Percentiles rank a stretch among this genome's conserved stretches.
phyloP scores from a whole-genome alignment of 2,797 vertebrate genomes.

The Fistularia tabacaria region DNA sequence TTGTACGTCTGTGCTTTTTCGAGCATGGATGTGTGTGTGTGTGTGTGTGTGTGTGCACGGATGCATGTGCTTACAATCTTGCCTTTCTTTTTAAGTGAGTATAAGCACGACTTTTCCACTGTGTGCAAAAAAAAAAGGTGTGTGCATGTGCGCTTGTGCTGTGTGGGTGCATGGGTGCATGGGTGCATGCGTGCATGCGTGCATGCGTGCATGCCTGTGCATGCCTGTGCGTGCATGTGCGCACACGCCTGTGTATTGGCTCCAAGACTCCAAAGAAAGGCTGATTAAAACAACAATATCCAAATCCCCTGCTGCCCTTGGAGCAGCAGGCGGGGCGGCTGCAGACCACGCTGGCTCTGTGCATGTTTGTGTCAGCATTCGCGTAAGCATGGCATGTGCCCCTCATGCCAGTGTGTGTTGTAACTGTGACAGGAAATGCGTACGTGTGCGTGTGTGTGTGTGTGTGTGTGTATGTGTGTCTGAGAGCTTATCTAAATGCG shows the following conservation, averaged over 20 bases:
- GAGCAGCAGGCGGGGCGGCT: conserved; percentile 34
- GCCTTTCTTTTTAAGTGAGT: background rate
- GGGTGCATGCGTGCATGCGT: conserved; percentile 9
- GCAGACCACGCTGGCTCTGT: conserved; percentile 8
- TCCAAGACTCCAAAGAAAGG: conserved; percentile 39
- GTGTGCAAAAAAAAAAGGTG: background rate
- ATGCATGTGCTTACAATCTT: conserved; percentile 1
- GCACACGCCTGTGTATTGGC: conserved; percentile 18
- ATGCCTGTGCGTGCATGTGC: background rate
- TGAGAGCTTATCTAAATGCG: conserved; percentile 41
- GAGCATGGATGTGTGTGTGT: background rate
- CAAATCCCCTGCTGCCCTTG: conserved; percentile 53
- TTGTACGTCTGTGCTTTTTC: background rate
- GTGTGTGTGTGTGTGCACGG: conserved; percentile 4
- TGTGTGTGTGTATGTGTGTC: background rate
- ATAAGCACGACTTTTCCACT: background rate
- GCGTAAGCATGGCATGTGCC: conserved; percentile 3
- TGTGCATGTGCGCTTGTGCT: conserved; percentile 2
- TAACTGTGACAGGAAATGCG: conserved; percentile 18
- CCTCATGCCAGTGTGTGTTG: conserved; percentile 14
- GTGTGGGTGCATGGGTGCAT: conserved; percentile 10
- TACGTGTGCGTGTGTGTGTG: conserved; percentile 6
- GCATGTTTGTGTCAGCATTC: background rate
- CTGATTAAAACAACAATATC: conserved; percentile 60
- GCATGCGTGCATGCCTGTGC: background rate